A percentile compares a stretch with the other conserved stretches of the same genome.
Conservation (phyloP, 2,113 vertebrate genomes). For the Cervus canadensis region DNA sequence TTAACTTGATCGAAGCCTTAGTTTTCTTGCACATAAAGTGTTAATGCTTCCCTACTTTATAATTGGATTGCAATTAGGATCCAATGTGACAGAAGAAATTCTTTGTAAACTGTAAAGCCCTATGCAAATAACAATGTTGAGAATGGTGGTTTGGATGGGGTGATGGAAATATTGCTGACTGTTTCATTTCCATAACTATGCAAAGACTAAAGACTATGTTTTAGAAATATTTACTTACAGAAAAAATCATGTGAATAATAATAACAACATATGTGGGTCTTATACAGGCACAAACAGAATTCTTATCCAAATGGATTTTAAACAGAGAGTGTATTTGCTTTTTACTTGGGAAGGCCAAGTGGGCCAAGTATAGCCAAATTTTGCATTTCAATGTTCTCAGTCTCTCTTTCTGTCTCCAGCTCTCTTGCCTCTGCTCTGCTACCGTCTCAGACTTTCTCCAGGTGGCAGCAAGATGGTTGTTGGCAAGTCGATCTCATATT, state of each 20-base stretch:
- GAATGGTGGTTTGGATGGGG: not conserved
- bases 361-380: not conserved
- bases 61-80: not conserved
- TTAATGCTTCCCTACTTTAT: not conserved
- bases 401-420: not conserved
- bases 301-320: not conserved
- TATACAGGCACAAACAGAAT: not conserved
- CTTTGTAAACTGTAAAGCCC: not conserved
- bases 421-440: not conserved
- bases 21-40: not conserved
- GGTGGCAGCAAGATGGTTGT: constrained; percentile 43
- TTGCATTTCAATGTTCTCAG: not conserved
- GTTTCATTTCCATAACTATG: not conserved
- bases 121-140: not conserved
- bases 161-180: not conserved
- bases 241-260: not conserved
- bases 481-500: not conserved
- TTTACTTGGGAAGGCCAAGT: not conserved
- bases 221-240: not conserved
- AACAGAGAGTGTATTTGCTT: not conserved
- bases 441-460: constrained; percentile 24
- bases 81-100: not conserved
- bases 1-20: not conserved
- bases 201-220: not conserved
- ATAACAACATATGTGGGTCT: not conserved